A percentile compares a stretch with the other conserved stretches of the same genome.
Evolutionary conservation across 2,888 invertebrate genomes (phyloP).

Genomic region (Lagria hirta): DNA sequence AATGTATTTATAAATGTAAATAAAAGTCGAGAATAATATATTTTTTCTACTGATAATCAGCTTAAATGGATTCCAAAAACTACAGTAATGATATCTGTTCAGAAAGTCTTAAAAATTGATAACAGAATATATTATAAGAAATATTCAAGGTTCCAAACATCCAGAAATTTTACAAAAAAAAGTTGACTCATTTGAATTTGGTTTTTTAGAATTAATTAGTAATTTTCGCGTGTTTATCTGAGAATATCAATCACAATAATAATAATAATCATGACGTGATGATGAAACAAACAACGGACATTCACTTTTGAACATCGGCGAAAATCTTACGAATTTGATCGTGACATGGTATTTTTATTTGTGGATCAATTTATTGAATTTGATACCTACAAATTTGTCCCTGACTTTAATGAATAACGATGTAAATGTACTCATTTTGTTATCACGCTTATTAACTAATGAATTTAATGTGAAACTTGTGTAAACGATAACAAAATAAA

Average conservation of each 20-base stretch:
- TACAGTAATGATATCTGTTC: too few species aligned
- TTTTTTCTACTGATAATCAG: conserved; percentile 11
- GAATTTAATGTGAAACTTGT: conserved; percentile 13
- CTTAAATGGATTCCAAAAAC: too few species aligned
- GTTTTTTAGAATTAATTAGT: conserved; percentile 16
- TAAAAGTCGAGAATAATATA: too few species aligned
- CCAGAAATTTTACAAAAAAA: conserved; percentile 7
- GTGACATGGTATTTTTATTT: too few species aligned
- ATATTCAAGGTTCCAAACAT: conserved; percentile 18
- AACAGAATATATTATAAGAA: too few species aligned
- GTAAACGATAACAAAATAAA: conserved; percentile 13
- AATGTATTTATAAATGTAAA: too few species aligned
- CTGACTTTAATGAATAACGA: too few species aligned
- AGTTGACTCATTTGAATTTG: conserved; percentile 13
- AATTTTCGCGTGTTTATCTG: conserved; percentile 7
- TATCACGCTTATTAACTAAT: conserved; percentile 10
- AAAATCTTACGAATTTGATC: too few species aligned
- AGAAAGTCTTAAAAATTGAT: too few species aligned
- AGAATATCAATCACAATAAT: conserved; percentile 19
- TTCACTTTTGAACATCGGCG: too few species aligned
- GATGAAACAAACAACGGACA: conserved; percentile 18
- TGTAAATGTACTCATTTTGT: conserved; percentile 7
- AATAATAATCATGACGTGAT: conserved; percentile 21
- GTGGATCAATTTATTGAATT: too few species aligned
- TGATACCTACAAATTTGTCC: too few species aligned